Base-by-base conservation (phyloP, 1,140 invertebrate genomes). In the Drosophila mojavensis region DNA sequence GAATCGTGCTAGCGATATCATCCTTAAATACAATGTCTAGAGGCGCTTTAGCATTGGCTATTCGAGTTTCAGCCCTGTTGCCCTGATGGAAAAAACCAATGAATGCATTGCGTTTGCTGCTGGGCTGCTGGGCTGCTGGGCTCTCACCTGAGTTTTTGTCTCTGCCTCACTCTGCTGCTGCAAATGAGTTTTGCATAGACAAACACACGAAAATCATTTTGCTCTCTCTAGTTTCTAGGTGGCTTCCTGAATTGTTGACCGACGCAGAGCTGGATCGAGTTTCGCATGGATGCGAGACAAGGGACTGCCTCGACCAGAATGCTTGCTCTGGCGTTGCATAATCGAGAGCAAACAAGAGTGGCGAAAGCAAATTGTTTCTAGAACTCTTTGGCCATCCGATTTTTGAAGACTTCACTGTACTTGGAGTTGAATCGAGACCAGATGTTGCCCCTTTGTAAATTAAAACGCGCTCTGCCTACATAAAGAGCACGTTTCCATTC, bases 161-260 rank as follows among this genome's bases (percentile, higher is more conserved):
- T 48, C 43, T 59, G 53, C 41, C 68, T 70, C 20, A 2, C 3
- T 24, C 20, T 24, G 20, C 20, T 67, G 56, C 72, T 70, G 67
- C 61, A 85, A 85, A 88, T 85, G 82, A 82, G 83, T 85, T 85
- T 88, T 85, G 82, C 82, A 86, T 85, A 85, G 82, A 68, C 75
- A 72, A 76, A 56, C 58, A 58, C 45, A 45, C 5, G 36, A 39
- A 41, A 68, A 85, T 63, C 68, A 61, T 45, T 54, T 72, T 33
- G 26, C 50, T 36, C 39, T 17, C 24, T 45, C 55, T 55, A 11
- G 6, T 33, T 9, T 33, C 47, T 43, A 36, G 15, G 33, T 41
- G 58, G 15, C 7, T 7, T 30, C 17, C 7, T 36, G 6, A 43
- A 41, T 20, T 47, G 24, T 60, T 60, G 47, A 50, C 60, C 50